Conservation (phyloP, 2,113 vertebrate genomes). For the Erpornis zantholeuca region DNA sequence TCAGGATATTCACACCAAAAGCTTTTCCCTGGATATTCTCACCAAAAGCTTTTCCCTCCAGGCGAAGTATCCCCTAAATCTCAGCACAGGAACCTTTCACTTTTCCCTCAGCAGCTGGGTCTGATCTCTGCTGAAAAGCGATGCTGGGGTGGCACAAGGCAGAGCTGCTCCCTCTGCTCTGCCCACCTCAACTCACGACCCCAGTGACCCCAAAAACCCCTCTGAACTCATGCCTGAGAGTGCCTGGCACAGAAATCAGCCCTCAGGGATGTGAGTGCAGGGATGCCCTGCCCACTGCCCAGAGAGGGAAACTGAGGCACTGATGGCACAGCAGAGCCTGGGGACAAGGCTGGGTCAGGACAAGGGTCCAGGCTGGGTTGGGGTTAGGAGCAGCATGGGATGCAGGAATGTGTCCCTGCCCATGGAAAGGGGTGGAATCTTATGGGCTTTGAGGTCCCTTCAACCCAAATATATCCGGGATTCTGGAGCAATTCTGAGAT, state of each 20-base stretch:
- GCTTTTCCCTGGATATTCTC: not conserved
- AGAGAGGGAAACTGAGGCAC: not conserved
- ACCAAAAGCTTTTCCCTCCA: not conserved
- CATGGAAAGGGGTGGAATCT: not conserved
- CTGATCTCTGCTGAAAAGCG: not conserved
- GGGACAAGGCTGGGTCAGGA: not conserved
- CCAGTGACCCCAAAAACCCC: not conserved
- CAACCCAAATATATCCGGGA: not conserved
- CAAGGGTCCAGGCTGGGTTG: not conserved
- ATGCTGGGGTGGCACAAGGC: not conserved
- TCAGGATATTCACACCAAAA: not conserved
- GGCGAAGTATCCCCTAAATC: not conserved
- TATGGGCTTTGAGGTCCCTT: not conserved
- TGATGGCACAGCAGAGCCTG: fast-evolving
- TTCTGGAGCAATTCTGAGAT: not conserved
- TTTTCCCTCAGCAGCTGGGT: not conserved
- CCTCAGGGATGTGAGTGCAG: not conserved
- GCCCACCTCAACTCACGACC: not conserved
- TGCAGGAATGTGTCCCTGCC: not conserved
- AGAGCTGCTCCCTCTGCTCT: not conserved
- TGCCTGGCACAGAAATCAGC: not conserved
- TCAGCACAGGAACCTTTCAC: not conserved
- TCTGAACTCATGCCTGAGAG: too few relatives aligned
- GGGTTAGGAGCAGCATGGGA: not conserved
- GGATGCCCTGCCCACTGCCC: not conserved